These are phyloP conservation scores for Cisticola juncidis DNA, from an alignment of 2,113 vertebrate species.

Conservation along the genomic window DNA sequence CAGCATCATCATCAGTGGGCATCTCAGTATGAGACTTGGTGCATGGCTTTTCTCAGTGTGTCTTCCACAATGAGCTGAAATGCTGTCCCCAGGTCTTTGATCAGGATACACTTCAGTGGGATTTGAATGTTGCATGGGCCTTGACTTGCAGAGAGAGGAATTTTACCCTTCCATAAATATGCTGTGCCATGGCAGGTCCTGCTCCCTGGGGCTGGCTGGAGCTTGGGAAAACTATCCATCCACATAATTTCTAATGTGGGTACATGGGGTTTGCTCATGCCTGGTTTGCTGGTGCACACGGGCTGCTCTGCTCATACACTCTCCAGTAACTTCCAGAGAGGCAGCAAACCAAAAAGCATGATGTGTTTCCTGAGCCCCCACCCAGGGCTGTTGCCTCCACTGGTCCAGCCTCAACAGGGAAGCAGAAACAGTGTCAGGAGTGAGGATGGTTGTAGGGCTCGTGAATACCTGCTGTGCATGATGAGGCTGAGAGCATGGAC, in stretches of 20 bases:
- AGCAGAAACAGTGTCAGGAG: background rate
- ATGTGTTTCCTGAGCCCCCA: background rate
- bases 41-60: background rate
- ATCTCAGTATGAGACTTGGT: background rate
- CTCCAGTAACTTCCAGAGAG: background rate
- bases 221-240: constrained; percentile 28
- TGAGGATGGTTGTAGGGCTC: rapidly evolving
- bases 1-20: background rate
- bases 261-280: background rate
- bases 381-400: background rate
- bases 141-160: constrained; percentile 4
- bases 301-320: background rate
- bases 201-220: background rate
- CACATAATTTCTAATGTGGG: background rate
- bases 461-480: background rate
- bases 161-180: constrained; percentile 35
- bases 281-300: rapidly evolving
- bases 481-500: background rate
- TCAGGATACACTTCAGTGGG: constrained; percentile 8
- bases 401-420: rapidly evolving
- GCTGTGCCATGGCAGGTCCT: background rate
- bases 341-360: background rate
- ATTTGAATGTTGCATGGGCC: background rate
- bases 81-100: background rate
- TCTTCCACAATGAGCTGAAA: background rate